phyloP scores from a whole-genome alignment of 2,888 invertebrate genomes.

The Blastobasis adustella region DNA sequence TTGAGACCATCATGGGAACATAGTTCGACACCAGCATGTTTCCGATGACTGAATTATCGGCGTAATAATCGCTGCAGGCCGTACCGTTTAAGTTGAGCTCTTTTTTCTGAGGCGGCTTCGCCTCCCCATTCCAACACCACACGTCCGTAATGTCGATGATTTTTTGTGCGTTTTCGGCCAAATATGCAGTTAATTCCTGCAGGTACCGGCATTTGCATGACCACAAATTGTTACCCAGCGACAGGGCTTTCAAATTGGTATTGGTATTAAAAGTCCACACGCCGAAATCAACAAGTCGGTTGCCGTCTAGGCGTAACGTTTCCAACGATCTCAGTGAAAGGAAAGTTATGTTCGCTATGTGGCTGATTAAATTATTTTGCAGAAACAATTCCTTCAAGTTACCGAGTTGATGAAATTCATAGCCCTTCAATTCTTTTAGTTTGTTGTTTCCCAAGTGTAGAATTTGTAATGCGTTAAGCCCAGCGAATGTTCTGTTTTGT shows the following conservation, averaged over 20 bases:
- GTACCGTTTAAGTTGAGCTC: constrained; percentile 89
- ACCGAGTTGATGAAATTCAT: constrained; percentile 88
- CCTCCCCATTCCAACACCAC: constrained; percentile 86
- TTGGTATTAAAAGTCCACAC: constrained; percentile 85
- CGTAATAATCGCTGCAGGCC: constrained; percentile 90
- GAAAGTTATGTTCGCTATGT: constrained; percentile 88
- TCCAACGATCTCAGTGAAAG: constrained; percentile 84
- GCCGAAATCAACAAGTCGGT: constrained; percentile 85
- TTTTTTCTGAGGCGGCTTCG: constrained; percentile 83
- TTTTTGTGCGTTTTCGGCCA: constrained; percentile 86
- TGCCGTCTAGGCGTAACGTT: constrained; percentile 88
- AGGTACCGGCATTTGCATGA: constrained; percentile 93
- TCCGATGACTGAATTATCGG: constrained; percentile 88
- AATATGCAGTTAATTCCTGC: constrained; percentile 87
- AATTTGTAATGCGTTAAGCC: constrained; percentile 84
- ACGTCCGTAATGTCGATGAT: constrained; percentile 86
- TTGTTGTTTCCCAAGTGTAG: constrained; percentile 91
- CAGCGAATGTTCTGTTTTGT: constrained; percentile 93
- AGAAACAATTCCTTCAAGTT: constrained; percentile 88
- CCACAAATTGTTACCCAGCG: constrained; percentile 90
- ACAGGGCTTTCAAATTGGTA: constrained; percentile 81
- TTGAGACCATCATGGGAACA: constrained; percentile 87
- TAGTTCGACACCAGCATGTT: constrained; percentile 89
- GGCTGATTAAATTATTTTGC: constrained; percentile 87
- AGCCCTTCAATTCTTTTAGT: constrained; percentile 84